Base-by-base conservation (phyloP, 2,888 invertebrate genomes). In the Tanypteryx hageni region DNA sequence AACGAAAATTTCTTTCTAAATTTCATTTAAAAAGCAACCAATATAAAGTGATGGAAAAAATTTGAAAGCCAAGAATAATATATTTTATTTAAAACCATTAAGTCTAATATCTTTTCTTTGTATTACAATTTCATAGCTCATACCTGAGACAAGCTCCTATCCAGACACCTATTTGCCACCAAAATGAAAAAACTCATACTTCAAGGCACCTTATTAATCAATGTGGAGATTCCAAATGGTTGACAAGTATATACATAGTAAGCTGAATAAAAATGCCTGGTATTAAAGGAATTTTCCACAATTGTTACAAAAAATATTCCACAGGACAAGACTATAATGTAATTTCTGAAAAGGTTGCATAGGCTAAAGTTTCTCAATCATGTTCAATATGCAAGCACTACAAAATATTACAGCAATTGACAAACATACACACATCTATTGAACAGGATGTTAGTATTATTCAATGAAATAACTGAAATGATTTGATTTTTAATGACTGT, bases 111-210 rank as follows among this genome's bases (percentile, higher is more conserved):
- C 83, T 89, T 89, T 89, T 64, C 68, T 76, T 22, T 27, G 64
- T 64, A 89, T 44, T 89, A 89, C 89, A 89, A 89, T 89, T 64
- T 89, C 44, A 89, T 89, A 89, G 89, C 61, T 61, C 89, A 89
- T 89, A 89, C 89, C 89, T 89, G 89, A 89, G 89, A 89, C 89
- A 89, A 89, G 89, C 89, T 89, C 89, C 89, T 89, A 89, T 89
- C 89, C 89, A 89, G 89, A 89, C 89, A 89, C 89, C 89, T 89
- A 89, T 89, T 64, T 89, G 89, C 89, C 89, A 89, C 89, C 89
- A 89, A 89, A 89, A 89, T 89, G 61, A 89, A 89, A 64, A 31
- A 89, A 89, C 89, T 89, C 89, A 89, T 89, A 89, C 89, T 89
- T 89, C 89, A 89, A 89, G 89, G 89, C 89, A 89, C 89, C 89